Evolutionary conservation across 2,797 vertebrate genomes (phyloP).

Genomic region (Muscicapa striata): DNA sequence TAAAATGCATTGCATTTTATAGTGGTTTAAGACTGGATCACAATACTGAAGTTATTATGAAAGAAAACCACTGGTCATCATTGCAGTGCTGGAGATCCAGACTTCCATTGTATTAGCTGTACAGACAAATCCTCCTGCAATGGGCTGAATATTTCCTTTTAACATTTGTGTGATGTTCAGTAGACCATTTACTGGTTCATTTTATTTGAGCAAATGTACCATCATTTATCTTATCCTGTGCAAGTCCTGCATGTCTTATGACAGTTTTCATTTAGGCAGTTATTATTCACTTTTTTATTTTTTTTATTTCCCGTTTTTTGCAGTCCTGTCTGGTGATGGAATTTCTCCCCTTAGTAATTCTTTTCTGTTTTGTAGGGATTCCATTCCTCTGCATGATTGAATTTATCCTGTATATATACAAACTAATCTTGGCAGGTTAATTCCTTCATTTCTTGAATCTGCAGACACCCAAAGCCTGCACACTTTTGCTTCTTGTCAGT

Average conservation of each 20-base stretch:
- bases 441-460: not conserved
- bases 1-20: not conserved
- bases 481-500: not conserved
- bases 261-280: conserved; percentile 25
- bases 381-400: not conserved
- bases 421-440: conserved; percentile 25
- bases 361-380: not conserved
- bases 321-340: not conserved
- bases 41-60: not conserved
- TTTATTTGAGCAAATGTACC: conserved; percentile 11
- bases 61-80: not conserved
- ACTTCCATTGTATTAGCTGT: not conserved
- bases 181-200: conserved; percentile 1
- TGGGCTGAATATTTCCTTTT: not conserved
- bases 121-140: not conserved
- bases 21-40: not conserved
- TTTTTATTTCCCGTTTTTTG: not conserved
- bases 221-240: not conserved
- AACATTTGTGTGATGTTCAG: not conserved
- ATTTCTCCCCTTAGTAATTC: not conserved
- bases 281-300: not conserved
- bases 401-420: not conserved
- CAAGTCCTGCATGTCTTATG: not conserved
- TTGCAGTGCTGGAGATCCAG: not conserved
- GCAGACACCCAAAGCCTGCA: not conserved